Percentiles rank a stretch among this genome's conserved stretches.
Evolutionary conservation across 1,140 invertebrate species (phyloP).

Genomic region (Dinoponera quadriceps): DNA sequence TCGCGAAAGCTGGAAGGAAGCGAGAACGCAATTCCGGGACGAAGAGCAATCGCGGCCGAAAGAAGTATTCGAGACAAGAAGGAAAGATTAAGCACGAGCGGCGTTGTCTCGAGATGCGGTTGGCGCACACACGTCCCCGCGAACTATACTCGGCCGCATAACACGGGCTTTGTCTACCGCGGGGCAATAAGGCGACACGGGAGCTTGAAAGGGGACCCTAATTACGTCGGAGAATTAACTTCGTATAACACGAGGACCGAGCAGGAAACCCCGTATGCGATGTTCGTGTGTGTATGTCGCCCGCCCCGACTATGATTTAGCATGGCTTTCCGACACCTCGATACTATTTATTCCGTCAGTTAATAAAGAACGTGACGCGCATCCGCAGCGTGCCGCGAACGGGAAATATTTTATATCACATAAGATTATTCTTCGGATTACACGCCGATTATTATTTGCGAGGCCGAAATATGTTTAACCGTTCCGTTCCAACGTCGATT

Average conservation of each 20-base stretch:
- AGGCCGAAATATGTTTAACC: neutral
- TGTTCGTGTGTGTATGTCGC: too few species aligned
- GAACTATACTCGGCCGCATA: slow-evolving; percentile 29
- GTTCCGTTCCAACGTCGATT: neutral
- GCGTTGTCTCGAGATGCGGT: slow-evolving; percentile 45
- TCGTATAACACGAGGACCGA: slow-evolving; percentile 42
- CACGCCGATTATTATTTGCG: neutral
- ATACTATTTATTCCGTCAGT: neutral
- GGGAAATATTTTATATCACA: neutral
- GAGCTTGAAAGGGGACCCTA: slow-evolving; percentile 56
- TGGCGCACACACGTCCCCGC: slow-evolving; percentile 21
- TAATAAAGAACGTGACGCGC: neutral
- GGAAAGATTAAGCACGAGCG: slow-evolving; percentile 55
- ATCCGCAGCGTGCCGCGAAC: neutral
- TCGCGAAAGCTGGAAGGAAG: slow-evolving; percentile 5
- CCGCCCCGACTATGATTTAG: neutral
- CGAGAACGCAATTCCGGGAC: slow-evolving; percentile 35
- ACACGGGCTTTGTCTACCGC: slow-evolving; percentile 59
- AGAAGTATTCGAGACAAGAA: slow-evolving; percentile 53
- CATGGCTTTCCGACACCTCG: neutral
- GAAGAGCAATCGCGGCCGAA: slow-evolving; percentile 10
- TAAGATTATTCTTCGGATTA: neutral
- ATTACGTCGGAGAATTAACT: slow-evolving; percentile 67
- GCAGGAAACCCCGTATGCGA: neutral
- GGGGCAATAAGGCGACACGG: slow-evolving; percentile 46